Percentiles rank a stretch among this genome's conserved stretches.
Evolutionary conservation across 2,888 invertebrate genomes (phyloP).

Genomic region (Physocephala rufipes): DNA sequence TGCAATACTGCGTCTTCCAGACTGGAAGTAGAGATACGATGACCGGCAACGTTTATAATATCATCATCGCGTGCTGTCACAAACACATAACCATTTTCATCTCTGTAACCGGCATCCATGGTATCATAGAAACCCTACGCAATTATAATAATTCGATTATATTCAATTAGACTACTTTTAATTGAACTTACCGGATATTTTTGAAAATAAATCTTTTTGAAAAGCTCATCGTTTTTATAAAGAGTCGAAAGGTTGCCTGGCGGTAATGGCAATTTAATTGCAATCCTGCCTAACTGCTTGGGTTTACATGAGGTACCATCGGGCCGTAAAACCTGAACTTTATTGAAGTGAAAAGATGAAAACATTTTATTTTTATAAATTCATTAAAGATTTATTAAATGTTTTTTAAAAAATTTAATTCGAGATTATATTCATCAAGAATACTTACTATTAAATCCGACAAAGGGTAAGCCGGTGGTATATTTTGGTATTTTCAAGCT

Average conservation of each 20-base stretch:
- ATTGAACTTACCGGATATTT: slow-evolving; percentile 77
- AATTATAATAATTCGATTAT: not conserved
- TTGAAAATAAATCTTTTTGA: slow-evolving; percentile 82
- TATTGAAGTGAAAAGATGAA: slow-evolving; percentile 44
- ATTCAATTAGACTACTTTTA: not conserved
- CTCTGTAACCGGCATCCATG: slow-evolving; percentile 92
- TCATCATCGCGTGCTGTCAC: slow-evolving; percentile 94
- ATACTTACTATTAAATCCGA: slow-evolving; percentile 83
- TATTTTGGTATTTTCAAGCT: slow-evolving; percentile 76
- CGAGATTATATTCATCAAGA: not conserved
- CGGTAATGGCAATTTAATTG: slow-evolving; percentile 84
- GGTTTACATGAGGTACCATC: slow-evolving; percentile 76
- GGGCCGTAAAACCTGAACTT: slow-evolving; percentile 74
- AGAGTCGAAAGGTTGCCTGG: slow-evolving; percentile 88
- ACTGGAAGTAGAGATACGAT: slow-evolving; percentile 87
- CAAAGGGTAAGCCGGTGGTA: slow-evolving; percentile 86
- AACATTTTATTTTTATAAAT: slow-evolving; percentile 5
- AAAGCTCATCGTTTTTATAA: slow-evolving; percentile 82
- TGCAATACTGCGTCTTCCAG: slow-evolving; percentile 89
- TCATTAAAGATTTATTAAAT: not conserved
- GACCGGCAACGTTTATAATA: slow-evolving; percentile 93
- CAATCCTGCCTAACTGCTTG: slow-evolving; percentile 85
- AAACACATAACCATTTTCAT: slow-evolving; percentile 84
- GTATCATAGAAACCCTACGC: slow-evolving; percentile 75
- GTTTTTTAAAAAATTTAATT: not conserved